Base-by-base conservation (phyloP, 1,140 invertebrate genomes). In the Pantala flavescens region DNA sequence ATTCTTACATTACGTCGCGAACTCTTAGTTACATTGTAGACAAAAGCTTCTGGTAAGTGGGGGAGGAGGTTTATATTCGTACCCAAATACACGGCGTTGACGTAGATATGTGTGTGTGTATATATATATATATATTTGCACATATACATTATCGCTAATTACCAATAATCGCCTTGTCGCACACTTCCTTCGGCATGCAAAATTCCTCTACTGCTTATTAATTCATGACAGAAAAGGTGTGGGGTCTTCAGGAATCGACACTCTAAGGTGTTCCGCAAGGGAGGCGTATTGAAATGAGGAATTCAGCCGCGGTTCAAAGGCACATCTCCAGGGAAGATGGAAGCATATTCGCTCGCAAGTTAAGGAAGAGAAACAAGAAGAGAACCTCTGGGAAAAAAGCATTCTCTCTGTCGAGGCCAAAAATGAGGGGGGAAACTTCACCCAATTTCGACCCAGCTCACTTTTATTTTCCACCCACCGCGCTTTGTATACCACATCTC, bases 401-500 rank as follows among this genome's bases (percentile, higher is more conserved):
- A 63, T 63, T 63, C 49, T 16, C 49, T 21, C 49, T 63, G 3
- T 63, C 49, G 3, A 16, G 16, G 49, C 2, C 5, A 63, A 63
- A 63, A 63, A 63, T 63, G 12, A 16, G n/a, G n/a, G n/a, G n/a
- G n/a, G 12, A 63, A 63, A 63, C 16, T 63, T 63, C 49, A 63
- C 49, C 49, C 49, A 63, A 63, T 63, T 63, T 63, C 49, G 3
- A 63, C 49, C 12, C 49, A 3, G 3, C 49, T 63, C 12, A 63
- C 49, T 63, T 63, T 63, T 63, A 63, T 63, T 63, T 63, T 63
- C 49, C 14, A 14, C 16, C 49, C 14, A 21, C 49, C 49, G n/a
- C 49, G n/a, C 49, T 63, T 63, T 63, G 49, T 63, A 63, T 63
- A 63, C 49, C 49, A 63, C 49, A 63, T 63, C 49, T 21, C 49